A percentile compares a stretch with the other conserved stretches of the same genome.
These are phyloP conservation scores for Micromesistius poutassou DNA, from an alignment of 2,797 vertebrate species.

Conservation along the genomic window DNA sequence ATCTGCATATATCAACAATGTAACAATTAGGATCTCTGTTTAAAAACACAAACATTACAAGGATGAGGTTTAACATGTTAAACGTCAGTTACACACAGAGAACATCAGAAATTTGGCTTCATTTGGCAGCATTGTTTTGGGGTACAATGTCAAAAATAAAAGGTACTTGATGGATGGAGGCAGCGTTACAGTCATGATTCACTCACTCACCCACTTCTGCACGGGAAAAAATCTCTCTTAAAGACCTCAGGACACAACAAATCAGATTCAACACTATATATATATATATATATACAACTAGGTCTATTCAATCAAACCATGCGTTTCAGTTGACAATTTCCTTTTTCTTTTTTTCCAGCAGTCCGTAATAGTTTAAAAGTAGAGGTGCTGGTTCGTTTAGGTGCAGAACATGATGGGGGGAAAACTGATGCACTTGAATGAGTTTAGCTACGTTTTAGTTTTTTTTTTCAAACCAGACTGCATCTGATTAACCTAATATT, in stretches of 20 bases:
- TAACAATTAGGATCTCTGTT: constrained; percentile 64
- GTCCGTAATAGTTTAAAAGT: background rate
- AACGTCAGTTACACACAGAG: constrained; percentile 65
- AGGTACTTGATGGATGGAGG: constrained; percentile 46
- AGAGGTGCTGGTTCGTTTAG: background rate
- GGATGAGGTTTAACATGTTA: constrained; percentile 66
- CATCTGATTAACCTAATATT: background rate
- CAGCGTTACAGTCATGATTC: constrained; percentile 37
- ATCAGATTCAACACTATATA: constrained; percentile 19
- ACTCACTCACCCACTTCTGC: constrained; percentile 37
- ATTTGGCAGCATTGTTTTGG: constrained; percentile 69
- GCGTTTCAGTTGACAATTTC: background rate
- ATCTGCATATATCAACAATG: constrained; percentile 68
- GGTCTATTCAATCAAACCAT: background rate
- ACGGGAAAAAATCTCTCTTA: constrained; percentile 19
- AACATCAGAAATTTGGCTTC: constrained; percentile 62
- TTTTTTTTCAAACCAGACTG: constrained; percentile 1
- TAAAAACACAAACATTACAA: constrained; percentile 65
- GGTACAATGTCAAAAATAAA: constrained; percentile 37
- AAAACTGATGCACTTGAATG: background rate
- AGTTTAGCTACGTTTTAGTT: background rate
- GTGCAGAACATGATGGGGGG: background rate
- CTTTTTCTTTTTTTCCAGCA: background rate
- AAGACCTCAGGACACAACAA: constrained; percentile 32
- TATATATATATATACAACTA: background rate